Conservation (phyloP, 2,113 vertebrate species). For the Megaceryle maxima region DNA sequence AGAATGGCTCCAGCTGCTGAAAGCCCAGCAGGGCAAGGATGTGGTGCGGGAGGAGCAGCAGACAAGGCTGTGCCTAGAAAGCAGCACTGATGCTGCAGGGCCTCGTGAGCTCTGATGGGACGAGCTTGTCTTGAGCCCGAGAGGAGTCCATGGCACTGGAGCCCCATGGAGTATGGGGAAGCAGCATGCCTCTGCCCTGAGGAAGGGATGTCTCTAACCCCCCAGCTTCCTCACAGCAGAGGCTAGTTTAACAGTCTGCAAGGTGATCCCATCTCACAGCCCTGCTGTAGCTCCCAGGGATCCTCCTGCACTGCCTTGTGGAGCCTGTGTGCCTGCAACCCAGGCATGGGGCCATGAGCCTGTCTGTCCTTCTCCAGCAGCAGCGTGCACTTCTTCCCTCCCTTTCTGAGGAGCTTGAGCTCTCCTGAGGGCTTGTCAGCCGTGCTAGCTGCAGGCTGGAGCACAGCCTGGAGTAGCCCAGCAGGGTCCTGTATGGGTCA, state of each 20-base stretch:
- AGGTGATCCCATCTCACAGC: background rate
- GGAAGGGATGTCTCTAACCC: background rate
- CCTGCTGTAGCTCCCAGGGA: background rate
- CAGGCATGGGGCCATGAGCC: rapidly evolving
- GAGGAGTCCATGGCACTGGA: rapidly evolving
- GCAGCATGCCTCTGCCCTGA: background rate
- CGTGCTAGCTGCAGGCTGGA: background rate
- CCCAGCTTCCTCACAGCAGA: background rate
- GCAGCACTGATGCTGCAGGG: background rate
- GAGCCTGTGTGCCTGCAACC: background rate
- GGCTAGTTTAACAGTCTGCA: background rate
- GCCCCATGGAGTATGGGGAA: background rate
- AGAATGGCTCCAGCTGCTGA: slow-evolving; percentile 17
- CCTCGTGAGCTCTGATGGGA: background rate
- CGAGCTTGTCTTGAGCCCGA: background rate
- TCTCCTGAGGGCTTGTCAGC: background rate
- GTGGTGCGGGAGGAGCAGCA: background rate
- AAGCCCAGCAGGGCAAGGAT: background rate
- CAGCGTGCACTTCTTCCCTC: rapidly evolving
- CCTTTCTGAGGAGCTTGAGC: background rate
- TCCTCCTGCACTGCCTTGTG: background rate
- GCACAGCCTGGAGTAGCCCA: background rate
- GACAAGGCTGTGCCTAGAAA: background rate
- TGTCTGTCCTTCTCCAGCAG: background rate
- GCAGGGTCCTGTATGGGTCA: background rate